Conservation (phyloP, 2,888 invertebrate genomes). For the Coremacera marginata region DNA sequence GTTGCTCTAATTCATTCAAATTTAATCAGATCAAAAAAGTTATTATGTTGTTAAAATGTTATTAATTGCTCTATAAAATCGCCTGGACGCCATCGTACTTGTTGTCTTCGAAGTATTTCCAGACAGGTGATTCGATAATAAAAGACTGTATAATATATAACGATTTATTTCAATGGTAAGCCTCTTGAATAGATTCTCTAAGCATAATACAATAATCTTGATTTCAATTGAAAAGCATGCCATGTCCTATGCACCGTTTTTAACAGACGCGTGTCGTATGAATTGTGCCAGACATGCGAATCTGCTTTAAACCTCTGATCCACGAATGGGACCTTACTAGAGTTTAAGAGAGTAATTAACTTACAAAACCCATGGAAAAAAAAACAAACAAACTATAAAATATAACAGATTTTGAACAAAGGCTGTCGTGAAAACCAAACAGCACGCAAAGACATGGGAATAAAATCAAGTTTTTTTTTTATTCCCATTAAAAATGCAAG, state of each 20-base stretch:
- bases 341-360: background rate
- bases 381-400: background rate
- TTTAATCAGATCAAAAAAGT: too few species aligned
- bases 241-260: background rate
- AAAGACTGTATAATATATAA: too few species aligned
- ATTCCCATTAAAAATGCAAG: constrained; percentile 25
- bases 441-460: constrained; percentile 16
- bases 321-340: constrained; percentile 27
- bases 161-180: too few species aligned
- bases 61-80: too few species aligned
- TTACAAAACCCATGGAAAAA: background rate
- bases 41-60: too few species aligned
- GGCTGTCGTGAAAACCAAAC: background rate
- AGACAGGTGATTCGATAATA: too few species aligned
- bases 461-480: constrained; percentile 34
- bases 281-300: constrained; percentile 5
- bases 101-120: too few species aligned
- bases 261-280: background rate
- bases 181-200: too few species aligned
- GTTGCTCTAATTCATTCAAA: too few species aligned
- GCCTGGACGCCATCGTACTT: too few species aligned
- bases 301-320: background rate
- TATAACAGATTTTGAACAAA: background rate
- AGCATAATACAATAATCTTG: too few species aligned
- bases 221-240: too few species aligned